Evolutionary conservation across 2,888 invertebrate genomes (phyloP).

Genomic region (Eretmocerus hayati): DNA sequence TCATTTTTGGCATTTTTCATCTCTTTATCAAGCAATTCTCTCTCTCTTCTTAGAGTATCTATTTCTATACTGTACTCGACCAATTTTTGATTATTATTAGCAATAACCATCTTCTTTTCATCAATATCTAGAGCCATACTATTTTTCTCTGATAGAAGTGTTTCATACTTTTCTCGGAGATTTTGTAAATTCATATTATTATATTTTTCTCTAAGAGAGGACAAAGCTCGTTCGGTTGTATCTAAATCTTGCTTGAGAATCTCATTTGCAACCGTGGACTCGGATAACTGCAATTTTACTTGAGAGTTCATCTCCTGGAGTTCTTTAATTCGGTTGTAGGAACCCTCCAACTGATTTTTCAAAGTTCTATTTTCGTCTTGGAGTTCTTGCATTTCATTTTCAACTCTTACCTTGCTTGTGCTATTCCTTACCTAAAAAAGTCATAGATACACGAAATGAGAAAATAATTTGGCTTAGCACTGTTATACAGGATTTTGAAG

Average conservation of each 20-base stretch:
- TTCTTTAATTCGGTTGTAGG: slow-evolving; percentile 36
- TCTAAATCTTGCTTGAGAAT: slow-evolving; percentile 27
- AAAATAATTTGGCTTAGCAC: too few relatives aligned
- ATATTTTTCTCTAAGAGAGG: slow-evolving; percentile 24
- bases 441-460: too few relatives aligned
- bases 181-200: slow-evolving; percentile 20
- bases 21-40: slow-evolving; percentile 47
- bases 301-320: slow-evolving; percentile 33
- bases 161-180: slow-evolving; percentile 29
- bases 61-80: slow-evolving; percentile 32
- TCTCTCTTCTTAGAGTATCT: slow-evolving; percentile 47
- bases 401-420: slow-evolving; percentile 45
- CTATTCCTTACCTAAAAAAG: slow-evolving; percentile 47
- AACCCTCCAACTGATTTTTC: slow-evolving; percentile 40
- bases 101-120: slow-evolving; percentile 41
- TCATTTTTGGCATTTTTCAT: slow-evolving; percentile 40
- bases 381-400: slow-evolving; percentile 37
- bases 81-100: slow-evolving; percentile 34
- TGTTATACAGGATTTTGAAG: too few relatives aligned
- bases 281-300: slow-evolving; percentile 28
- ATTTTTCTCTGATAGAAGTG: slow-evolving; percentile 31
- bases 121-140: slow-evolving; percentile 46
- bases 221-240: slow-evolving; percentile 25
- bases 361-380: slow-evolving; percentile 36
- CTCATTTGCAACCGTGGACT: slow-evolving; percentile 27